These are phyloP conservation scores for Apodemus agrarius DNA, from an alignment of 2,797 vertebrate genomes.

Conservation along the genomic window DNA sequence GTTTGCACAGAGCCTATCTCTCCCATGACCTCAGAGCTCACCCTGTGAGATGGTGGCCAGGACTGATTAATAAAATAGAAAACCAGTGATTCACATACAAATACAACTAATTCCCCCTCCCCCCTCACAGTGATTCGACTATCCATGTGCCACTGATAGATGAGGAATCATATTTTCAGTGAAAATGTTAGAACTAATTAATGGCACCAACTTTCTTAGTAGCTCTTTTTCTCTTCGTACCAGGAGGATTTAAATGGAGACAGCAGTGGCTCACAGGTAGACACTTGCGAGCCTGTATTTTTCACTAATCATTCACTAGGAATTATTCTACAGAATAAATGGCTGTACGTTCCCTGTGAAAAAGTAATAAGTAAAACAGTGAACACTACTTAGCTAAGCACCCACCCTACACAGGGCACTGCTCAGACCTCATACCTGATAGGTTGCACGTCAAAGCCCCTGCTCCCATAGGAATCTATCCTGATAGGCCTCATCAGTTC, in stretches of 20 bases:
- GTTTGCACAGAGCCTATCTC: neutral
- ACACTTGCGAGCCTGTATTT: neutral
- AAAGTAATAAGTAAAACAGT: neutral
- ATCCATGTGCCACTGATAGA: neutral
- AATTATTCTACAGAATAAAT: slow-evolving; percentile 1
- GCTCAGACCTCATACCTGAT: slow-evolving; percentile 87
- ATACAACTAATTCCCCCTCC: neutral
- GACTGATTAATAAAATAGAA: slow-evolving; percentile 47
- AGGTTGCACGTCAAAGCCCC: slow-evolving; percentile 86
- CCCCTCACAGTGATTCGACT: neutral
- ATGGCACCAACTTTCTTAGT: neutral
- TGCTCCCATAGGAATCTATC: slow-evolving; percentile 82
- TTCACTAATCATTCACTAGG: neutral
- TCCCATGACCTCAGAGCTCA: neutral
- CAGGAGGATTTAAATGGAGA: slow-evolving; percentile 19
- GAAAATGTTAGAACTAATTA: slow-evolving; percentile 6
- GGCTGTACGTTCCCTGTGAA: neutral
- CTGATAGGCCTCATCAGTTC: slow-evolving; percentile 95
- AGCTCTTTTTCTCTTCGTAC: neutral
- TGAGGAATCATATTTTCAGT: slow-evolving; percentile 43
- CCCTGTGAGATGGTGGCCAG: neutral
- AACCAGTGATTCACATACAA: neutral
- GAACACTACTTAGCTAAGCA: neutral
- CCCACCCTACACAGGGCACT: neutral
- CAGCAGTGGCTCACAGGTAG: neutral